phyloP scores from a whole-genome alignment of 1,140 invertebrate species.

The Drosophila bifasciata region DNA sequence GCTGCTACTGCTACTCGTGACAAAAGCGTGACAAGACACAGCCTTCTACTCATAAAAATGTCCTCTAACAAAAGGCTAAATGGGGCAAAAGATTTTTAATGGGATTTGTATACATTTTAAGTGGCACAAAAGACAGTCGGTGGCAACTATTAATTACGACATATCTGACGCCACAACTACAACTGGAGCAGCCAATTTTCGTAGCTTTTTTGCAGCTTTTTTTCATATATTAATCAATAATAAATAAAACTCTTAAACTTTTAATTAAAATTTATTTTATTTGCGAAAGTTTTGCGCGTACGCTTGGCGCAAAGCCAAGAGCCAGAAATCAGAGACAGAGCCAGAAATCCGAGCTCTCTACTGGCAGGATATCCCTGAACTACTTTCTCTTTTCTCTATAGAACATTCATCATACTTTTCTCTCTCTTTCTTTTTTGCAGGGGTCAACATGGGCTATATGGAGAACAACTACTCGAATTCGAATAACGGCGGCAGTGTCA shows the following conservation, averaged over 20 bases:
- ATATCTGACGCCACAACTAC: slow-evolving; percentile 37
- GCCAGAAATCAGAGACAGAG: too few relatives aligned
- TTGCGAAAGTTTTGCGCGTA: slow-evolving; percentile 39
- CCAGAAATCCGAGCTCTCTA: slow-evolving; percentile 46
- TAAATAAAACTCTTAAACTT: slow-evolving; percentile 30
- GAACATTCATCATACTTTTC: slow-evolving; percentile 17
- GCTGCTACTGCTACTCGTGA: too few relatives aligned
- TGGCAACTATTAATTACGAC: slow-evolving; percentile 69
- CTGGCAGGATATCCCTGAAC: too few relatives aligned
- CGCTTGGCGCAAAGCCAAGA: slow-evolving; percentile 57
- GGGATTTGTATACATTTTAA: slow-evolving; percentile 53
- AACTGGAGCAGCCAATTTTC: slow-evolving; percentile 11
- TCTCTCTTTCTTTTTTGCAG: slow-evolving; percentile 79
- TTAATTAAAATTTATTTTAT: slow-evolving; percentile 69
- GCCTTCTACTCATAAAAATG: slow-evolving; percentile 72
- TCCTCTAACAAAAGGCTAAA: slow-evolving; percentile 41
- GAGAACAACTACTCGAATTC: slow-evolving; percentile 96
- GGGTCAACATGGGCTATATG: slow-evolving; percentile 94
- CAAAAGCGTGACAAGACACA: too few relatives aligned
- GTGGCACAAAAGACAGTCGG: slow-evolving; percentile 58
- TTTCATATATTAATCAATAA: slow-evolving; percentile 76
- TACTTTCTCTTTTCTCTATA: slow-evolving; percentile 18
- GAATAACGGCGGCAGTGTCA: slow-evolving; percentile 95
- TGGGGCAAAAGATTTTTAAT: slow-evolving; percentile 9
- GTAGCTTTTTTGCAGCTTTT: slow-evolving; percentile 40